Evolutionary conservation across 2,113 vertebrate genomes (phyloP).

Genomic region (Proterorhinus semilunaris): DNA sequence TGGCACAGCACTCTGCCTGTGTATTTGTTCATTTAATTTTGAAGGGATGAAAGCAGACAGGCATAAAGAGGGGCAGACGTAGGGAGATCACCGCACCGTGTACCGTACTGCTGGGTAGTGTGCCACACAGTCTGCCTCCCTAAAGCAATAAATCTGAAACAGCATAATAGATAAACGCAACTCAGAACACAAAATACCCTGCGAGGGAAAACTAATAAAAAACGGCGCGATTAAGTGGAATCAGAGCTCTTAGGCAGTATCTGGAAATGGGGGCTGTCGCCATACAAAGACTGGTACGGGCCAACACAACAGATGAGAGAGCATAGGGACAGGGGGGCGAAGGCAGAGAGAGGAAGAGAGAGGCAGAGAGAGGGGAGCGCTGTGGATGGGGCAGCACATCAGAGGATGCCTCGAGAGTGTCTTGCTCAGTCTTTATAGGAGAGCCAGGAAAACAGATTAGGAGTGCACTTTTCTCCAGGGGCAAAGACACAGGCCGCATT

Average conservation of each 20-base stretch:
- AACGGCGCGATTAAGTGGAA: conserved; percentile 76
- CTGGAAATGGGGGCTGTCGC: conserved; percentile 70
- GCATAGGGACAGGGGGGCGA: conserved; percentile 70
- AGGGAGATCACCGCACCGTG: conserved; percentile 70
- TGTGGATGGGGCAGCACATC: conserved; percentile 77
- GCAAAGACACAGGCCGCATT: conserved; percentile 45
- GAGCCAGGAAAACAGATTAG: conserved; percentile 80
- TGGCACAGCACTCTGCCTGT: conserved; percentile 47
- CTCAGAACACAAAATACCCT: conserved; percentile 77
- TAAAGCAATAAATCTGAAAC: conserved; percentile 79
- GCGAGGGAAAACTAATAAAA: conserved; percentile 76
- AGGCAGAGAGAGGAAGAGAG: conserved; percentile 71
- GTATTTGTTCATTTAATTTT: conserved; percentile 77
- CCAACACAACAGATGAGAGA: conserved; percentile 77
- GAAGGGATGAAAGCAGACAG: conserved; percentile 75
- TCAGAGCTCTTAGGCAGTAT: conserved; percentile 77
- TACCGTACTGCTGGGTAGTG: conserved; percentile 66
- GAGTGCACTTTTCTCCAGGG: conserved; percentile 72
- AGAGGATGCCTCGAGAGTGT: conserved; percentile 76
- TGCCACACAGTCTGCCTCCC: conserved; percentile 76
- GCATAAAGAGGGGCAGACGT: conserved; percentile 74
- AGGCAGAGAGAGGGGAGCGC: conserved; percentile 56
- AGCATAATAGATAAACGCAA: conserved; percentile 79
- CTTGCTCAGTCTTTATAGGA: conserved; percentile 77
- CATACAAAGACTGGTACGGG: conserved; percentile 72